phyloP scores from a whole-genome alignment of 2,888 invertebrate genomes.

The Helleia helle region DNA sequence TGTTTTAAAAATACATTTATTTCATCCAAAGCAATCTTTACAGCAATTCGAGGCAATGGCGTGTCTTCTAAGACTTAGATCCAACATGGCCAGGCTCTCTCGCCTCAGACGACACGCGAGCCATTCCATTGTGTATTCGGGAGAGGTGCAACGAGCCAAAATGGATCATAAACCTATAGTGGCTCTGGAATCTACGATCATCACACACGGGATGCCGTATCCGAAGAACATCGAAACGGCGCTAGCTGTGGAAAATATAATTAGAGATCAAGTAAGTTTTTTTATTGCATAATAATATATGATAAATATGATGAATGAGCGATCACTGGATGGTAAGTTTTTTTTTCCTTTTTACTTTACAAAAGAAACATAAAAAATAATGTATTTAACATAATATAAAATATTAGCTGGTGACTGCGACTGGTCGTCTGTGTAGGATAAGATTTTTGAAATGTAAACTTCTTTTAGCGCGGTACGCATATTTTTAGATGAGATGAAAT shows the following conservation, averaged over 20 bases:
- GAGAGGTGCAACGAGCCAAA: conserved; percentile 80
- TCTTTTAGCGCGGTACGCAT: no score
- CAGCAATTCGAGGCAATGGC: conserved; percentile 31
- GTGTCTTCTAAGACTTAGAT: conserved; percentile 34
- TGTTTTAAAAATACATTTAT: not conserved
- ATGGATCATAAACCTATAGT: conserved; percentile 82
- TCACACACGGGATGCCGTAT: conserved; percentile 98
- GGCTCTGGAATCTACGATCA: conserved; percentile 97
- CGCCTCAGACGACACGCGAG: conserved; percentile 29
- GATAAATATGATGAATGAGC: no score
- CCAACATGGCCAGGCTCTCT: conserved; percentile 26
- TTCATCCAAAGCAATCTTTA: not conserved
- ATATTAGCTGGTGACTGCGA: no score
- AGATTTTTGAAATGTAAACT: no score
- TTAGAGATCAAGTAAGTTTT: conserved; percentile 77
- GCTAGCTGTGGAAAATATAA: conserved; percentile 82
- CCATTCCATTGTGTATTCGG: conserved; percentile 52
- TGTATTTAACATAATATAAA: no score
- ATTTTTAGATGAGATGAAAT: no score
- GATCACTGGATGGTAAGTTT: no score
- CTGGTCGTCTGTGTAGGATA: no score
- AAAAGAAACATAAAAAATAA: no score
- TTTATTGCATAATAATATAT: no score
- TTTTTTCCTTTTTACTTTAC: no score
- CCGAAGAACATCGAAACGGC: conserved; percentile 94